These are phyloP conservation scores for Myzus persicae DNA, from an alignment of 1,140 invertebrate species.

Conservation along the genomic window DNA sequence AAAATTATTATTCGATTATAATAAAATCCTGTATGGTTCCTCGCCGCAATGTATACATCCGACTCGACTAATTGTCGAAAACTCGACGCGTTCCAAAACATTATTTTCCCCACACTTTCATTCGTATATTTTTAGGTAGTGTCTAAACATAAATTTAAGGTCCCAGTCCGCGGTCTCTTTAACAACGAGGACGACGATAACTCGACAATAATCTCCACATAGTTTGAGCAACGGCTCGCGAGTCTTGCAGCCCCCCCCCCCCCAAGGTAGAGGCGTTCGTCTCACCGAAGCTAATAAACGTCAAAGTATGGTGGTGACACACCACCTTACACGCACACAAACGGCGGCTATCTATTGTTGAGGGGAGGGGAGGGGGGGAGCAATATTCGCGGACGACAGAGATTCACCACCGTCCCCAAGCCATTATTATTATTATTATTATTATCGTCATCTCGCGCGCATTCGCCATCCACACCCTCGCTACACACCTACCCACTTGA, in stretches of 20 bases:
- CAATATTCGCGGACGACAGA: not conserved
- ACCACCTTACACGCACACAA: not conserved
- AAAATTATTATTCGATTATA: too few species aligned
- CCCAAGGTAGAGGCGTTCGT: not conserved
- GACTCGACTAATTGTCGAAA: too few species aligned
- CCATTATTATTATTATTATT: constrained; percentile 1
- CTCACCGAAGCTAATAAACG: not conserved
- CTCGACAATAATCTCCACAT: not conserved
- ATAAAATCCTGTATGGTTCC: too few species aligned
- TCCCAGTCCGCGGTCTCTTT: too few species aligned
- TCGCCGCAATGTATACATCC: too few species aligned
- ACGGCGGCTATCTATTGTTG: not conserved
- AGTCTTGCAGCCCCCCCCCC: not conserved
- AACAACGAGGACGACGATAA: not conserved
- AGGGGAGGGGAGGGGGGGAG: too few species aligned
- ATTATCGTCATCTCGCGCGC: not conserved
- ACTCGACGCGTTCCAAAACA: not conserved
- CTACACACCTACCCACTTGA: not conserved
- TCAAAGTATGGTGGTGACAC: not conserved
- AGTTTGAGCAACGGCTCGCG: not conserved
- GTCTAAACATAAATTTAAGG: too few species aligned
- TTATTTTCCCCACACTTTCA: not conserved
- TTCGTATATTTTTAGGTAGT: not conserved
- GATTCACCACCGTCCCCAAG: not conserved
- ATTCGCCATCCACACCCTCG: not conserved